These are phyloP conservation scores for Branchellion lobata DNA, from an alignment of 2,888 invertebrate genomes.

Conservation along the genomic window DNA sequence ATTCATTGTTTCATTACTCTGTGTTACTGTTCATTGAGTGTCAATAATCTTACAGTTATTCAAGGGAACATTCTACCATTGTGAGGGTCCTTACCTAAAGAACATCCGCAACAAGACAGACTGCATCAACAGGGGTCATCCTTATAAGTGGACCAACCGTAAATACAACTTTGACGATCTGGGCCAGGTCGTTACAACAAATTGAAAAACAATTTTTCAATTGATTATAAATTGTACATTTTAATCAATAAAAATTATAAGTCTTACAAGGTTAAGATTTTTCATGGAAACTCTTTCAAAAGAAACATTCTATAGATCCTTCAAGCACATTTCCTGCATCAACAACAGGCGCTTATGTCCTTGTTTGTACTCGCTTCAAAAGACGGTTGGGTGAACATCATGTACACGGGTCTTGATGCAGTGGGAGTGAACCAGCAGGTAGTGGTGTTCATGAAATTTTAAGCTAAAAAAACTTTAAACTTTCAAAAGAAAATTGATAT, in stretches of 20 bases:
- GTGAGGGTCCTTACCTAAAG: constrained; percentile 79
- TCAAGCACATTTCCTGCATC: too few species aligned
- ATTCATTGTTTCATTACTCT: too few species aligned
- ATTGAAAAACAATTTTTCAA: too few species aligned
- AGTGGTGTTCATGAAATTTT: constrained; percentile 52
- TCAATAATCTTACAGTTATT: constrained; percentile 76
- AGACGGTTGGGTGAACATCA: constrained; percentile 99
- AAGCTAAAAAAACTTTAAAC: neutral
- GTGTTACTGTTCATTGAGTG: too few species aligned
- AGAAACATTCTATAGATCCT: too few species aligned
- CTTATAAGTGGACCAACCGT: constrained; percentile 90
- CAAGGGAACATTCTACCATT: constrained; percentile 96
- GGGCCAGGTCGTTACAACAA: constrained; percentile 71
- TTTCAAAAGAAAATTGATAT: neutral
- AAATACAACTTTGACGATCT: constrained; percentile 99
- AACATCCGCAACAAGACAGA: constrained; percentile 82
- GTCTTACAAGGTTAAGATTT: too few species aligned
- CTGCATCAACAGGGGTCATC: constrained; percentile 67
- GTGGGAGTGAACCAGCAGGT: constrained; percentile 96
- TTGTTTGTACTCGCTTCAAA: constrained; percentile 95
- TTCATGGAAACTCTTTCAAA: too few species aligned
- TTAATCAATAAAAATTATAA: too few species aligned
- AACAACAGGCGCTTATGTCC: constrained; percentile 82
- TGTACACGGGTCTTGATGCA: constrained; percentile 98
- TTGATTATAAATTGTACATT: too few species aligned